Evolutionary conservation across 2,113 vertebrate species (phyloP), one percentile per base, ranked within the genome.

Genomic region (Neodon shergylaensis): DNA sequence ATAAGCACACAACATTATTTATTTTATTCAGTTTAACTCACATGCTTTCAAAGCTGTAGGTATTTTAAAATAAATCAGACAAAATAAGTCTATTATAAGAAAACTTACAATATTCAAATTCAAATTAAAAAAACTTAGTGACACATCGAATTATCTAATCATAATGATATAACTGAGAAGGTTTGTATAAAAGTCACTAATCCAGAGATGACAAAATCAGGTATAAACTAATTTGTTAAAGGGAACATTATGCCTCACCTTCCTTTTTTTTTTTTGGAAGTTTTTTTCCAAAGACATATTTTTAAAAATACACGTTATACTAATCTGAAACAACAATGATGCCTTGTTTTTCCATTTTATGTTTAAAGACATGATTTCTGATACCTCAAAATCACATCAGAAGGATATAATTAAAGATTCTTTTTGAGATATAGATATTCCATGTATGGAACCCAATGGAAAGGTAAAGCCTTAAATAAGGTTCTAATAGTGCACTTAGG

Each of bases 381-480:
- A 95, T 52, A 28, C 9, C 11, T 85, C 89, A 16, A 63, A 92
- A 39, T 73, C 17, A 73, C 93, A 85, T 78, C 39, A 83, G 66
- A 94, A 90, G 21, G 7, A 3, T 93, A 90, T 22, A 70, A 93
- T 85, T 92, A 86, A 6, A 77, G 72, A 88, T 95, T 42, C 16
- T 94, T 91, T 58, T 82, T 17, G 77, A 93, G 58, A 24, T 81
- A 33, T 5, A 58, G 19, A 21, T 21, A 58, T 58, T 58, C 97
- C 97, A 96, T 96, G 97, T 96, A 90, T 97, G 96, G 84, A 98
- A 92, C 95, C 97, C 97, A 98, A 96, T 96, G 95, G 97, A 98
- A 98, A 97, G 97, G 96, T 97, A 98, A 98, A 98, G 97, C 98
- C 98, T 98, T 98, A 97, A 98, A 98, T 98, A 95, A 97, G 96